Evolutionary conservation across 1,140 invertebrate species (phyloP), one percentile per base, ranked within the genome.

Genomic region (Laodelphax striatellus): DNA sequence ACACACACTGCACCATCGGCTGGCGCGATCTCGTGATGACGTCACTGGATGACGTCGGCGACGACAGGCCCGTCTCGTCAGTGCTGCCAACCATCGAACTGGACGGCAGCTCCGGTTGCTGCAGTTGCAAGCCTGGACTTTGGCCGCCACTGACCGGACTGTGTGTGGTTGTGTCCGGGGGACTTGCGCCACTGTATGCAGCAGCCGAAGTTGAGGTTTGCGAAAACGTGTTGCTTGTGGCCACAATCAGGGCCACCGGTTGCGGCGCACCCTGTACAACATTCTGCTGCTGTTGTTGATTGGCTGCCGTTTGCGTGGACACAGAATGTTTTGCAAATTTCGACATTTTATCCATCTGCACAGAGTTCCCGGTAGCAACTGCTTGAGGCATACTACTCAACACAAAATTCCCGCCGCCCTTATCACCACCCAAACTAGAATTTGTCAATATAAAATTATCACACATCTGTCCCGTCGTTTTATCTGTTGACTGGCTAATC

Each of bases 161-260:
- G 63, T 86, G 83, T 0, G 87, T 90, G 0, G 87, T 90, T 0
- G 87, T 91, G 67, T 90, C 87, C 0, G 87, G 87, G 5, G 87
- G 86, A 58, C 77, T 73, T 11, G 75, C n/a, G n/a, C n/a, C 73
- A 21, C 74, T 70, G 64, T 75, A 70, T n/a, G n/a, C n/a, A n/a
- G n/a, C n/a, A n/a, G n/a, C n/a, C 60, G 63, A 69, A 44, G 70
- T 24, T 17, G 58, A 19, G 58, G 67, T 76, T 68, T 78, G 77
- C 70, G 74, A 79, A 64, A 74, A 78, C 70, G 76, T 82, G 65
- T 76, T 75, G 22, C 75, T 77, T 21, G 77, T 80, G 60, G 80
- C 75, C 2, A 78, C 74, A 41, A 78, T 71, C 70, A 58, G 74
- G 72, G 63, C 58, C 13, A 50, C 52, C 9, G 58, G 58, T 10